These are phyloP conservation scores for Pollimyrus isidori DNA, from an alignment of 2,113 vertebrate species.

Conservation along the genomic window DNA sequence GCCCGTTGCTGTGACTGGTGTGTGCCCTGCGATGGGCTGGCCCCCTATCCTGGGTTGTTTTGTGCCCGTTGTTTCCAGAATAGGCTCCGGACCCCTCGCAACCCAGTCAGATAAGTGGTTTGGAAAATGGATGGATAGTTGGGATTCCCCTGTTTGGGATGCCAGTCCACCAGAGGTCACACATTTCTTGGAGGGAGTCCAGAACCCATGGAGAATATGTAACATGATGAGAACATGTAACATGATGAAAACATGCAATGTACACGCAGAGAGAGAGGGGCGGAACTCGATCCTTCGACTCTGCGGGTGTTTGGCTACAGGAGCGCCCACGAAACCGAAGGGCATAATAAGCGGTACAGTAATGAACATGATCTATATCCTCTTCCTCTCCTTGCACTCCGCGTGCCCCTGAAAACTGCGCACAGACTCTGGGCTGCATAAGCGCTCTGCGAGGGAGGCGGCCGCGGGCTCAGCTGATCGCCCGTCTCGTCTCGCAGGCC, in stretches of 20 bases:
- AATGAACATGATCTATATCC: neutral
- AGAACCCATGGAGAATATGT: neutral
- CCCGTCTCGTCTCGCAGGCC: neutral
- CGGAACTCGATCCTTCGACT: neutral
- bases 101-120: too few species aligned
- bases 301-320: neutral
- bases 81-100: too few species aligned
- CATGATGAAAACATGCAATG: neutral
- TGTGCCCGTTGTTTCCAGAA: too few species aligned
- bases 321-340: neutral
- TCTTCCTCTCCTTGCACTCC: neutral
- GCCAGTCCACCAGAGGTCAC: neutral
- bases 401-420: neutral
- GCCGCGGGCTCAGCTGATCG: neutral
- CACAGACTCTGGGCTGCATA: neutral
- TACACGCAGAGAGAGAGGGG: neutral
- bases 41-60: too few species aligned
- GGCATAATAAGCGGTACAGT: neutral
- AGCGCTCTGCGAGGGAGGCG: neutral
- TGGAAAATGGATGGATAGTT: too few species aligned
- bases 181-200: neutral
- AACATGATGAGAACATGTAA: neutral
- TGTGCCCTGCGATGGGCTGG: too few species aligned
- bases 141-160: neutral
- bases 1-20: too few species aligned